Conservation (phyloP, 2,888 invertebrate genomes). For the Cybosia mesomella region DNA sequence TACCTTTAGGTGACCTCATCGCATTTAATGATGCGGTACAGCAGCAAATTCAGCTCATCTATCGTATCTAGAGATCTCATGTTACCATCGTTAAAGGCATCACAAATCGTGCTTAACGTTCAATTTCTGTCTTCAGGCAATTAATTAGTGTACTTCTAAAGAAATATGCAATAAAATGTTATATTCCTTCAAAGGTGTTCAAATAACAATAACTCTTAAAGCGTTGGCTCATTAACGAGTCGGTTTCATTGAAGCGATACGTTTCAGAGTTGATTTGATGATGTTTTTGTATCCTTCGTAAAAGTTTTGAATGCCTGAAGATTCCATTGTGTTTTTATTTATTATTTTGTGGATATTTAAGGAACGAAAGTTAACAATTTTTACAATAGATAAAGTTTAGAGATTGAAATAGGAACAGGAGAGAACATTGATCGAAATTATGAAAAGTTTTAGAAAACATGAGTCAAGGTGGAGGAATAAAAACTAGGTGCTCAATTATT, state of each 20-base stretch:
- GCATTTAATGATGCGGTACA: neutral
- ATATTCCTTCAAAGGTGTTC: conserved; percentile 36
- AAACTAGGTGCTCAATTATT: too few species aligned
- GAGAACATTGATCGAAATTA: too few species aligned
- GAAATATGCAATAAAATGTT: conserved; percentile 44
- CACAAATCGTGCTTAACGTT: conserved; percentile 32
- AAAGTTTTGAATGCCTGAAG: conserved; percentile 38
- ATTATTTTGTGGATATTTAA: neutral
- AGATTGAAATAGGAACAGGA: too few species aligned
- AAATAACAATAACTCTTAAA: conserved; percentile 64
- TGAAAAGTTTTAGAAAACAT: too few species aligned
- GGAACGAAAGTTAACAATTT: too few species aligned
- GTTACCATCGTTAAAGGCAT: conserved; percentile 38
- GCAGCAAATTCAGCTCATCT: conserved; percentile 21
- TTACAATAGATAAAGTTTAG: too few species aligned
- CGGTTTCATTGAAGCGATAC: conserved; percentile 31
- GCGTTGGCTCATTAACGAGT: conserved; percentile 75
- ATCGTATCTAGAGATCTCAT: conserved; percentile 33
- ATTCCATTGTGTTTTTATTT: conserved; percentile 3
- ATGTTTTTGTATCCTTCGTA: conserved; percentile 68
- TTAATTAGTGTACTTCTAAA: conserved; percentile 39
- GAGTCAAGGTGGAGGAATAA: too few species aligned
- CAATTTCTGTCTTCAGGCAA: conserved; percentile 31
- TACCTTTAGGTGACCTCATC: neutral
- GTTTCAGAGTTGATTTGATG: conserved; percentile 74